Base-by-base conservation (phyloP, 2,888 invertebrate species). In the Drosophila fulvimacula region DNA sequence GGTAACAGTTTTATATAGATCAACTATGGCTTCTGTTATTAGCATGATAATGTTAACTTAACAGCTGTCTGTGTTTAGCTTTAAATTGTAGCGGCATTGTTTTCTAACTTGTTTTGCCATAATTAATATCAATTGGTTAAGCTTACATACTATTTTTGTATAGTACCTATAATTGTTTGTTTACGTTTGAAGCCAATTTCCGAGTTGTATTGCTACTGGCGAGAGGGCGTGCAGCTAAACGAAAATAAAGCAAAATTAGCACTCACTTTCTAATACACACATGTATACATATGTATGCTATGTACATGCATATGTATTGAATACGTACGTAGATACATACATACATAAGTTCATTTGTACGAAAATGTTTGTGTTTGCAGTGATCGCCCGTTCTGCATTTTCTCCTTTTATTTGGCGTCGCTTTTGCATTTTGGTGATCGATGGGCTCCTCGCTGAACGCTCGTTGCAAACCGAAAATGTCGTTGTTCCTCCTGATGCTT, bases 181-280 rank as follows among this genome's bases (percentile, higher is more conserved):
- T n/a, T 27, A 5, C 3, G n/a, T 11, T 11, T 17, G 1, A n/a
- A 46, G 15, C 24, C 24, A 4, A 15, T 24, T 44, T 24, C 9
- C 9, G 15, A 15, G 15, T 55, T 59, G 56, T 19, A 58, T 53
- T 49, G 42, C 21, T 15, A 62, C 39, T 30, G 55, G 49, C 53
- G 34, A 62, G 69, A 55, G 27, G 69, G 76, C 67, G 65, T 68
- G 66, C 32, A 17, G 10, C n/a, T 34, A 64, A 58, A 62, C 32
- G 19, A 41, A 38, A 60, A 5, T 17, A 41, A 44, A 32, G 49
- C 30, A 48, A 39, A 61, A 65, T 74, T 41, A 46, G 51, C 65
- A 73, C 73, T 73, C 59, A 71, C 81, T 80, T 76, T 82, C 69
- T 58, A 55, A 57, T 53, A 59, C 19, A 60, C 36, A 21, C 7